A percentile compares a stretch with the other conserved stretches of the same genome.
Evolutionary conservation across 2,888 invertebrate species (phyloP).

Genomic region (Nemotelus pantherinus): DNA sequence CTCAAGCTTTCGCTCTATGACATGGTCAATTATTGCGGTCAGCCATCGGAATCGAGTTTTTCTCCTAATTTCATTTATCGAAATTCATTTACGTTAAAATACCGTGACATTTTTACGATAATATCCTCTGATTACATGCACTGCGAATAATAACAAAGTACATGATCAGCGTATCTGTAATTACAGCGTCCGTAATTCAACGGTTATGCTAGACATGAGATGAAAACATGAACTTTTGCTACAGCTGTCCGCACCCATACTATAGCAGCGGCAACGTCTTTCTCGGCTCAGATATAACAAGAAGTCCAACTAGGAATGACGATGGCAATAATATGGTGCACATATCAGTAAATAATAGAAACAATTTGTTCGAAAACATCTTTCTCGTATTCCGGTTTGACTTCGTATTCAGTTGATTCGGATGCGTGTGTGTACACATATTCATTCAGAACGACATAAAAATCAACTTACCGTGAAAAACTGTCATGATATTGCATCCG

Average conservation of each 20-base stretch:
- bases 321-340: background rate
- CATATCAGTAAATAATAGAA: background rate
- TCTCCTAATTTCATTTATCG: constrained; percentile 31
- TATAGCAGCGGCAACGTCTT: no score
- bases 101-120: constrained; percentile 43
- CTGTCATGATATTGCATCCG: constrained; percentile 41
- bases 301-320: background rate
- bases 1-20: no score
- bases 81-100: constrained; percentile 42
- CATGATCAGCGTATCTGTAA: constrained; percentile 38
- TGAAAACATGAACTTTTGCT: background rate
- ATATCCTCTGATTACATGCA: constrained; percentile 33
- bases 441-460: constrained; percentile 35
- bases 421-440: constrained; percentile 11
- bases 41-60: constrained; percentile 23
- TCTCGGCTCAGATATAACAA: background rate
- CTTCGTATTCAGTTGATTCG: constrained; percentile 6
- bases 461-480: constrained; percentile 38
- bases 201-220: constrained; percentile 22
- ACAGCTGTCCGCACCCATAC: background rate
- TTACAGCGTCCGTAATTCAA: constrained; percentile 39
- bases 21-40: constrained; percentile 27
- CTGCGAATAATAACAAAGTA: constrained; percentile 38
- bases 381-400: background rate
- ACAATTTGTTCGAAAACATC: background rate